Percentiles rank a stretch among this genome's conserved stretches.
Evolutionary conservation across 2,113 vertebrate genomes (phyloP).

Genomic region (Melanotaenia duboulayi): DNA sequence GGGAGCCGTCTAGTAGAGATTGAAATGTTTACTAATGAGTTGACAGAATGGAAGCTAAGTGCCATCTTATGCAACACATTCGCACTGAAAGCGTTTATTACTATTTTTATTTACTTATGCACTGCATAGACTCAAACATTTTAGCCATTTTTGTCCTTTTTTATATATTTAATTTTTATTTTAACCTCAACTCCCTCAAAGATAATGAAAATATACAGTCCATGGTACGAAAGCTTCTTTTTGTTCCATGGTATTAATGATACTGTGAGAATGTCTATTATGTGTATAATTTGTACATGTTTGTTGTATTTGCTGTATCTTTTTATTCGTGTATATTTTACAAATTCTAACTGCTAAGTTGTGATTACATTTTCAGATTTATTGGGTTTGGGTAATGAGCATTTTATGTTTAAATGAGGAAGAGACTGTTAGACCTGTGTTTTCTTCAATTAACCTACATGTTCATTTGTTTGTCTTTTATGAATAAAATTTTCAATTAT

Average conservation of each 20-base stretch:
- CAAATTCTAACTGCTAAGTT: constrained; percentile 38
- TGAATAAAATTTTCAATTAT: constrained; percentile 39
- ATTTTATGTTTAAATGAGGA: constrained; percentile 7
- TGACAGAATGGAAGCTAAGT: constrained; percentile 2
- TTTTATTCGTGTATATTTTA: constrained; percentile 53
- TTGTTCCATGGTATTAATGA: constrained; percentile 61
- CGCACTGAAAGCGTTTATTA: constrained; percentile 77
- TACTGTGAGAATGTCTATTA: constrained; percentile 77
- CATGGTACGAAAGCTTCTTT: constrained; percentile 60
- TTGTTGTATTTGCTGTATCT: constrained; percentile 56
- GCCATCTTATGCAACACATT: constrained; percentile 42
- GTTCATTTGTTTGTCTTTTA: constrained; percentile 5
- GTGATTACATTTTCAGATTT: constrained; percentile 65
- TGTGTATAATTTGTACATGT: constrained; percentile 61
- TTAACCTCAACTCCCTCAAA: constrained; percentile 76
- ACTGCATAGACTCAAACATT: constrained; percentile 67
- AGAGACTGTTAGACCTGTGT: not conserved
- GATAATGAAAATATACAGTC: constrained; percentile 55
- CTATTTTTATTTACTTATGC: constrained; percentile 73
- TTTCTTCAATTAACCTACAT: not conserved
- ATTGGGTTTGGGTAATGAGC: constrained; percentile 13
- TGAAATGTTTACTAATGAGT: not conserved
- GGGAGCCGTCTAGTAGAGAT: not conserved
- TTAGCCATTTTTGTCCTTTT: constrained; percentile 41
- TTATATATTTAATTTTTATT: constrained; percentile 44